Percentiles rank a stretch among this genome's conserved stretches.
Evolutionary conservation across 2,113 vertebrate genomes (phyloP).

Genomic region (Mormyrus lacerda): DNA sequence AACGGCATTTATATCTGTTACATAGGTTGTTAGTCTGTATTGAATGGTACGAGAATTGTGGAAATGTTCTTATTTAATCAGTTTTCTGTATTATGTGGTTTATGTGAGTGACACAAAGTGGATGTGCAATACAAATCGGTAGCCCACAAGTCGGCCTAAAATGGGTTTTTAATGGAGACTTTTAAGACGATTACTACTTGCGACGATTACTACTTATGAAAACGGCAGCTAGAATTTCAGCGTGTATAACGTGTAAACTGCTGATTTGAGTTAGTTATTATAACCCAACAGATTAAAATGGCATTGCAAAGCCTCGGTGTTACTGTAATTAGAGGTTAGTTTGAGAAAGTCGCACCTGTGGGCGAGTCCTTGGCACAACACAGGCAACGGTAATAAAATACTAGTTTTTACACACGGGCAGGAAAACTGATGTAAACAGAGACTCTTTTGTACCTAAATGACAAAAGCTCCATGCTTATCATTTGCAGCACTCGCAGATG

Average conservation of each 20-base stretch:
- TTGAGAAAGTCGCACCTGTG: constrained; percentile 5
- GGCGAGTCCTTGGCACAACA: background rate
- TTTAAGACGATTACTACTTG: background rate
- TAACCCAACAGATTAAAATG: background rate
- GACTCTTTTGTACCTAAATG: background rate
- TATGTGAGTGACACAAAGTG: background rate
- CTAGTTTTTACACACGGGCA: background rate
- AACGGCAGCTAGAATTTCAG: background rate
- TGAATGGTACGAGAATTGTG: background rate
- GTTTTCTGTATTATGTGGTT: background rate
- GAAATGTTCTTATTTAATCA: background rate
- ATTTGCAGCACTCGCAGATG: background rate
- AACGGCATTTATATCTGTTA: background rate
- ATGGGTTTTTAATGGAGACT: background rate
- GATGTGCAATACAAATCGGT: background rate
- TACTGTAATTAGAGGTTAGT: background rate
- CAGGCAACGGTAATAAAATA: background rate
- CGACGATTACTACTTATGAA: background rate
- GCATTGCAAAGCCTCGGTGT: background rate
- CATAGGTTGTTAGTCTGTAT: background rate
- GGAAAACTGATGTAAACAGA: background rate
- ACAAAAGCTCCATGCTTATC: background rate
- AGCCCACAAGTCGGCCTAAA: background rate
- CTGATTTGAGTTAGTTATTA: background rate
- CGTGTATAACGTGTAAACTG: background rate